Base-by-base conservation (phyloP, 2,113 vertebrate genomes). In the Dasyprocta punctata region DNA sequence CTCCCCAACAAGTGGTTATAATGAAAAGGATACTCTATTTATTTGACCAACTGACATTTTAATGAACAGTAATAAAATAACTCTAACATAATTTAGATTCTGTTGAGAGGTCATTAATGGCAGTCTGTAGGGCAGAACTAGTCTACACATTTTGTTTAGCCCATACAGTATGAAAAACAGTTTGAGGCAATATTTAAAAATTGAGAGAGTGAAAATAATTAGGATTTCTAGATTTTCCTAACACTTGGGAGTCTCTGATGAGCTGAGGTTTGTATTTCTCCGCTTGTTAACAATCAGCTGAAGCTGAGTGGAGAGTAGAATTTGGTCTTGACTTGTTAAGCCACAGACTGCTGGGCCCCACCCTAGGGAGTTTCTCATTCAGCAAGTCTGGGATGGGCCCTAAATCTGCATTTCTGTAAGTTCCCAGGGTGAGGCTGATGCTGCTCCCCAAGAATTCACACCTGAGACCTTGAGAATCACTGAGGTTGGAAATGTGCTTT, bases 21-120 rank as follows among this genome's bases (percentile, higher is more conserved):
- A 86, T 85, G 30, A 88, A 69, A 73, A 63, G 20, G n/a, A 97
- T 36, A 85, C 20, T 28, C 6, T 63, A 89, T 92, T 97, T 11
- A 60, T 44, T 69, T 26, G 77, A 41, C 44, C 5, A 60, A 9
- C 54, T 89, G 71, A 75, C 26, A 92, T 85, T 85, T 91, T 3
- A 63, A 19, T 67, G 91, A 84, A 14, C 16, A 90, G 22, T 44
- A 85, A 56, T 63, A 61, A 88, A 44, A 56, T 38, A 67, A 86
- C 13, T 41, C 41, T 49, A 58, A 90, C 75, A 13, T 47, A 65
- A 96, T 24, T 95, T 83, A 63, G 44, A 28, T 83, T 88, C 86
- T 67, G 38, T 20, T 44, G 13, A 73, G 47, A 58, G 41, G 22
- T 88, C 38, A 30, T 75, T 92, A 17, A 36, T 94, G 24, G 38